Conservation (phyloP, 2,888 invertebrate species). For the Trilocha varians region DNA sequence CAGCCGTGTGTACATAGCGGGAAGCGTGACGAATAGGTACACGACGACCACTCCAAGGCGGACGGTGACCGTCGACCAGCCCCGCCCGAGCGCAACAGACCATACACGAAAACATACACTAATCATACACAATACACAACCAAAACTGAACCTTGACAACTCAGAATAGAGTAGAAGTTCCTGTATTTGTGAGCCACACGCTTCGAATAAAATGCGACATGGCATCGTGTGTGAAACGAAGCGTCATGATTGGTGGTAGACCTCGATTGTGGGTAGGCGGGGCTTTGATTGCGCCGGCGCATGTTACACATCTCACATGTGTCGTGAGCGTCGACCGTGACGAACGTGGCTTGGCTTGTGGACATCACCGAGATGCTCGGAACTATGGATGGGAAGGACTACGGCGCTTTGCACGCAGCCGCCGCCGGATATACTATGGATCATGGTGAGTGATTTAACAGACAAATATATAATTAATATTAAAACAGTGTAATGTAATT, state of each 20-base stretch:
- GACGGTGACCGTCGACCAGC: conserved; percentile 9
- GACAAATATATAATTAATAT: too few species aligned
- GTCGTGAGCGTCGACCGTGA: conserved; percentile 29
- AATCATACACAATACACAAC: conserved; percentile 13
- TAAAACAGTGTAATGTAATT: too few species aligned
- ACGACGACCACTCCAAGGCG: conserved; percentile 4
- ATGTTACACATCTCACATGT: conserved; percentile 28
- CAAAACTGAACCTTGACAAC: conserved; percentile 13
- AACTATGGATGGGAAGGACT: conserved; percentile 68
- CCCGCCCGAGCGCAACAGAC: conserved; percentile 62
- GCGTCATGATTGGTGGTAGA: conserved; percentile 64
- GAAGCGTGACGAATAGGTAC: conserved; percentile 15
- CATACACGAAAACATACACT: conserved; percentile 64
- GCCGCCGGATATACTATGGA: conserved; percentile 62
- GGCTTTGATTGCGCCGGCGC: conserved; percentile 31
- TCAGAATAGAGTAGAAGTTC: conserved; percentile 19
- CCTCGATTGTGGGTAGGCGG: conserved; percentile 61
- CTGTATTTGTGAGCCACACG: conserved; percentile 26
- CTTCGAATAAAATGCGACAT: conserved; percentile 68
- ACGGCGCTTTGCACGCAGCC: conserved; percentile 65
- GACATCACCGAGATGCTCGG: conserved; percentile 39
- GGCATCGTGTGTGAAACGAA: conserved; percentile 67
- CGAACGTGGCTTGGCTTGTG: conserved; percentile 29
- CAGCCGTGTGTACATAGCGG: conserved; percentile 25
- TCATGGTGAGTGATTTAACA: conserved; percentile 48